Evolutionary conservation across 2,888 invertebrate genomes (phyloP).

Genomic region (Cantharis nigra): DNA sequence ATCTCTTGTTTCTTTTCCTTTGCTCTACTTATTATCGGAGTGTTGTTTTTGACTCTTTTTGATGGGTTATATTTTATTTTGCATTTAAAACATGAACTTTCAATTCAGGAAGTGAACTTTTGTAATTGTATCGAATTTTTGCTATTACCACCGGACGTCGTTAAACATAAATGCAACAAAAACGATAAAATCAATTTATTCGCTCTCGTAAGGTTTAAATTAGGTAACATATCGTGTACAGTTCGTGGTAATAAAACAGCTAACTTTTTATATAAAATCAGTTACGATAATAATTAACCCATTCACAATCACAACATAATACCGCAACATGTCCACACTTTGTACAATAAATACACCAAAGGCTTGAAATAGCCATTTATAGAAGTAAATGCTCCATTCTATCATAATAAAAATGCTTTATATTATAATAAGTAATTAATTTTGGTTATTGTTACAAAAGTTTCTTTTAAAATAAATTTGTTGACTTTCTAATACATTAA

Average conservation of each 20-base stretch:
- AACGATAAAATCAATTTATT: neutral
- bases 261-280: neutral
- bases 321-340: neutral
- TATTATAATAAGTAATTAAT: neutral
- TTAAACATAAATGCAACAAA: neutral
- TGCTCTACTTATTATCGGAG: neutral
- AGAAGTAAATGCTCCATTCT: neutral
- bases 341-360: neutral
- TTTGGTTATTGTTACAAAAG: neutral
- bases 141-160: neutral
- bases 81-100: neutral
- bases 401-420: neutral
- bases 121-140: neutral
- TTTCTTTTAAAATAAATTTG: neutral
- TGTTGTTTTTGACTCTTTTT: neutral
- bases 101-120: neutral
- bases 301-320: neutral
- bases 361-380: neutral
- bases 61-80: neutral
- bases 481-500: neutral
- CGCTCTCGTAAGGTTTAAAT: neutral
- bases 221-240: neutral
- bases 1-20: neutral
- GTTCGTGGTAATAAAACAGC: neutral
- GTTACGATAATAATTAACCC: neutral